These are phyloP conservation scores for Sebastes baramenuke DNA, from an alignment of 2,797 vertebrate genomes.

Conservation along the genomic window DNA sequence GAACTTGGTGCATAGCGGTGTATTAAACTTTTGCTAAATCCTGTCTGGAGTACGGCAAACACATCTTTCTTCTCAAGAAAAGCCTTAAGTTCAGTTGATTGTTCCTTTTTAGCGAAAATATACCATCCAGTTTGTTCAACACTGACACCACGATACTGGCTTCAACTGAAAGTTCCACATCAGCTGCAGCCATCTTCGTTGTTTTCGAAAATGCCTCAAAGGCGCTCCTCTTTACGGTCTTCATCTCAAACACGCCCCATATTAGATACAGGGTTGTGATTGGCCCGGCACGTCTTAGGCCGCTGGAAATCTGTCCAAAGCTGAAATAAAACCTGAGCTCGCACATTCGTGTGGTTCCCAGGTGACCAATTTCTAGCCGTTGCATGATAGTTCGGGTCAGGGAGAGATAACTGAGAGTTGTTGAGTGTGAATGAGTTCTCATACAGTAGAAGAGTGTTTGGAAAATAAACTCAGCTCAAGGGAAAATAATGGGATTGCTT, in stretches of 20 bases:
- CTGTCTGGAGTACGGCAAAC: too few species aligned
- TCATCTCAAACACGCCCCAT: background rate
- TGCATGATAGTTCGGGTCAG: background rate
- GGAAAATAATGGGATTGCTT: slow-evolving; percentile 4
- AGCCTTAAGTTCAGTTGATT: background rate
- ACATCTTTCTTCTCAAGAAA: too few species aligned
- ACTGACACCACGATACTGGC: background rate
- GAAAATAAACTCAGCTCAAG: slow-evolving; percentile 27
- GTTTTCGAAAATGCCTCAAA: background rate
- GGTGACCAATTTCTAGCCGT: background rate
- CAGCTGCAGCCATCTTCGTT: background rate
- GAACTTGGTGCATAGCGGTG: background rate
- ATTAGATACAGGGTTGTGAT: background rate
- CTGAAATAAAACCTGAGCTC: background rate
- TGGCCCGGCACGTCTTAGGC: background rate
- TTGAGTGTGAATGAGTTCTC: background rate
- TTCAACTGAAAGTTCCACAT: background rate
- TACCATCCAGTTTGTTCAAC: background rate
- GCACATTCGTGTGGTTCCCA: background rate
- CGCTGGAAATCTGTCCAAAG: background rate
- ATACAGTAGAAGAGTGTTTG: background rate
- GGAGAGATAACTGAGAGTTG: background rate
- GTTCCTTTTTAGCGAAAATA: background rate
- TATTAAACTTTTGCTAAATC: too few species aligned
- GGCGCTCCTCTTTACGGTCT: background rate